Base-by-base conservation (phyloP, 2,888 invertebrate genomes). In the Gasteruption jaculator region DNA sequence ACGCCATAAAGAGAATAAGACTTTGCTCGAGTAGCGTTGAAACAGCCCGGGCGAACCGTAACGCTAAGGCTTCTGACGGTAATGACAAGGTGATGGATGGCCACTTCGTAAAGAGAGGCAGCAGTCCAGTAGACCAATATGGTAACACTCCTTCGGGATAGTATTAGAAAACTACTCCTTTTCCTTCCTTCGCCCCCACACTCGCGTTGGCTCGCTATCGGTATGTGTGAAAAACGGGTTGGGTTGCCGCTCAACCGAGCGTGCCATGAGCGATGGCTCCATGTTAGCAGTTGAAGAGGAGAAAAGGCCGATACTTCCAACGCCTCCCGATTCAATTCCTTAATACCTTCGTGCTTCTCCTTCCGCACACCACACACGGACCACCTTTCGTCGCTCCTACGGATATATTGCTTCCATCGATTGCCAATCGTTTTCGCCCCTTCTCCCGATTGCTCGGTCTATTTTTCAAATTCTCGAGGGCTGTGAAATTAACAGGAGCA, bases 31-130 rank as follows among this genome's bases (percentile, higher is more conserved):
- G n/a, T n/a, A n/a, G n/a, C n/a, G n/a, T n/a, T n/a, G n/a, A n/a
- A n/a, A n/a, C n/a, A n/a, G n/a, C n/a, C n/a, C n/a, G n/a, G n/a
- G n/a, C n/a, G n/a, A n/a, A n/a, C n/a, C n/a, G n/a, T n/a, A n/a
- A n/a, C n/a, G n/a, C n/a, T n/a, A n/a, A n/a, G n/a, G n/a, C n/a
- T n/a, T n/a, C n/a, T n/a, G n/a, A n/a, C 47, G 46, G 50, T 60
- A 57, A 62, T 63, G 62, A 64, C 57, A 52, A 52, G 45, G 53
- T 65, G 65, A 64, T 65, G 55, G 59, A 64, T 65, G 57, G 50
- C 45, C 52, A 38, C 54, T 54, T 50, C 48, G 48, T 45, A 35
- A 26, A 20, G 20, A 14, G 22, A 41, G 33, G 11, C 45, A 36
- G 41, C 36, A 38, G 30, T 38, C 34, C 29, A 41, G 34, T 46